Evolutionary conservation across 2,113 vertebrate genomes (phyloP).

Genomic region (Hirundichthys speculiger): DNA sequence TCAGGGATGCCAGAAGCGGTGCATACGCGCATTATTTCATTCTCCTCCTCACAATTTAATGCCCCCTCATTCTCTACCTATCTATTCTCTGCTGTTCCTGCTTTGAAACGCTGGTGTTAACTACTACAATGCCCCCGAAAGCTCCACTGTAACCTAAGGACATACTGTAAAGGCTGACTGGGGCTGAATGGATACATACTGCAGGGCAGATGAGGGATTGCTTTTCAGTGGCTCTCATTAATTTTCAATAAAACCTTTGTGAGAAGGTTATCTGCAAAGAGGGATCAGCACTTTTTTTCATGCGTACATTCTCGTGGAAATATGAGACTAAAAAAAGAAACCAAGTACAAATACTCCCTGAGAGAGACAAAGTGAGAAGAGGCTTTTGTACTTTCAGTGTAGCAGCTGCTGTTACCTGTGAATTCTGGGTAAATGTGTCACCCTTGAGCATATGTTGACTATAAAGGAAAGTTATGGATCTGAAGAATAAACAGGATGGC

Average conservation of each 20-base stretch:
- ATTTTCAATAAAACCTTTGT: conserved; percentile 68
- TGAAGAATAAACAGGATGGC: conserved; percentile 18
- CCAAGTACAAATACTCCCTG: conserved; percentile 31
- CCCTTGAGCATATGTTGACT: conserved; percentile 22
- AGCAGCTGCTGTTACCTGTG: conserved; percentile 37
- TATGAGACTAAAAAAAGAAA: conserved; percentile 46
- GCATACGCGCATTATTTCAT: conserved; percentile 57
- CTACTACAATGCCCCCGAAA: conserved; percentile 49
- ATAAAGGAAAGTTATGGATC: conserved; percentile 23
- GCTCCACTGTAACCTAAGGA: conserved; percentile 58
- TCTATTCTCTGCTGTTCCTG: conserved; percentile 17
- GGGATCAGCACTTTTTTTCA: conserved; percentile 66
- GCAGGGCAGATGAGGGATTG: conserved; percentile 63
- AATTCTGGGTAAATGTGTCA: conserved; percentile 42
- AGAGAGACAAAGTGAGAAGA: conserved; percentile 33
- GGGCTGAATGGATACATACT: conserved; percentile 55
- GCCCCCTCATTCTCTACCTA: conserved; percentile 5
- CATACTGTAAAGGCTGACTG: conserved; percentile 43
- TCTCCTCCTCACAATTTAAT: conserved; percentile 7
- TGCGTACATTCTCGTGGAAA: conserved; percentile 51
- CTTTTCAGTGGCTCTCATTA: conserved; percentile 66
- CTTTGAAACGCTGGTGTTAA: conserved; percentile 42
- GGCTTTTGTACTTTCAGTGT: conserved; percentile 22
- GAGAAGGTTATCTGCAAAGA: conserved; percentile 61
- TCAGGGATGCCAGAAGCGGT: conserved; percentile 66